phyloP scores from a whole-genome alignment of 2,113 vertebrate species.

The Colossoma macropomum region DNA sequence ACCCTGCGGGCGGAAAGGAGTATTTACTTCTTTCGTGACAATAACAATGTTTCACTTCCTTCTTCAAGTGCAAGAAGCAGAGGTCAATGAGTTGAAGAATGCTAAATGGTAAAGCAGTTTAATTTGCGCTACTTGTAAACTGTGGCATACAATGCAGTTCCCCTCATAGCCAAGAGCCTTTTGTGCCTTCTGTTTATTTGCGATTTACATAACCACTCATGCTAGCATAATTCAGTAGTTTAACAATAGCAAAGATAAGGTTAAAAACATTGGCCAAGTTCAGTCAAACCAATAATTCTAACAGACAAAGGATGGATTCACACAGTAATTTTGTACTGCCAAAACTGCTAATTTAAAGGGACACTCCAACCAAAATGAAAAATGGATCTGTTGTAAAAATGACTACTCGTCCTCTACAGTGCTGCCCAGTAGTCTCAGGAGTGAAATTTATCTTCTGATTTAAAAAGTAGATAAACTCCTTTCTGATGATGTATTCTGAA shows the following conservation, averaged over 20 bases:
- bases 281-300: too few relatives aligned
- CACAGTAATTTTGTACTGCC: too few relatives aligned
- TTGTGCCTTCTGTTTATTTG: not conserved
- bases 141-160: not conserved
- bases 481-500: too few relatives aligned
- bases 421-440: too few relatives aligned
- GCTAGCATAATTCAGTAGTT: not conserved
- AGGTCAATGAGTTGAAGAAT: not conserved
- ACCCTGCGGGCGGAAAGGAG: constrained; percentile 38
- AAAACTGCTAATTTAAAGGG: too few relatives aligned
- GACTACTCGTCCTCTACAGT: too few relatives aligned
- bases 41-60: not conserved
- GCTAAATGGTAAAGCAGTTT: not conserved
- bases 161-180: not conserved
- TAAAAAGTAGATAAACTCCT: too few relatives aligned
- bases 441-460: too few relatives aligned
- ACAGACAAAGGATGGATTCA: too few relatives aligned
- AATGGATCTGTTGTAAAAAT: too few relatives aligned
- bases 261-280: too few relatives aligned
- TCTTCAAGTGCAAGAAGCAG: not conserved
- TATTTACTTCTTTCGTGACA: constrained; percentile 11
- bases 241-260: not conserved
- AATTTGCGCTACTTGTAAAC: not conserved
- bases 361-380: too few relatives aligned
- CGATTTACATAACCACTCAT: not conserved